Evolutionary conservation across 1,140 invertebrate genomes (phyloP).

Genomic region (Lepidurus arcticus): DNA sequence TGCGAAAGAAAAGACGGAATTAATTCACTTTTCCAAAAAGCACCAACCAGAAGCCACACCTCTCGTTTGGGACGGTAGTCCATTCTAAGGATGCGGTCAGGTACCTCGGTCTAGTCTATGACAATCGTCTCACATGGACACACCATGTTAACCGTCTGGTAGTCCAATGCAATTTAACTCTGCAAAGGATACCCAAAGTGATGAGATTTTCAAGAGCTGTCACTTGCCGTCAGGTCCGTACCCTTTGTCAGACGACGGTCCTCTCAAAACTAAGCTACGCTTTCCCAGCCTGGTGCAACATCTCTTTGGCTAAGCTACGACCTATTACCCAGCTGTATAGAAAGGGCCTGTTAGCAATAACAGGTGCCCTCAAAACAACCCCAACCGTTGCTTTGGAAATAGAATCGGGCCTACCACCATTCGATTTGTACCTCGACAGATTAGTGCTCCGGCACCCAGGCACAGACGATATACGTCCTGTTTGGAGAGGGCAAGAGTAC

Average conservation of each 20-base stretch:
- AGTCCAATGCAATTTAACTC: not conserved
- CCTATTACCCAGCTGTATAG: not conserved
- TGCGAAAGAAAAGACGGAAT: conserved; percentile 23
- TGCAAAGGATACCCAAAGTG: not conserved
- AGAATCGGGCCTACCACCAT: conserved; percentile 22
- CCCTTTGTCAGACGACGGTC: not conserved
- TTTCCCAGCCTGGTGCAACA: conserved; percentile 11
- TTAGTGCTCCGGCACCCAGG: not conserved
- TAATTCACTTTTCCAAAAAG: conserved; percentile 26
- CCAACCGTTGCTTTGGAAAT: not conserved
- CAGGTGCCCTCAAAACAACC: not conserved
- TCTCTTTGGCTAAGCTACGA: not conserved
- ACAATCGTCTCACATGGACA: not conserved
- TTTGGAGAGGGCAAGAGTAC: not conserved
- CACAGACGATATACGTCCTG: not conserved
- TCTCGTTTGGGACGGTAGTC: conserved; percentile 7
- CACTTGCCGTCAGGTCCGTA: not conserved
- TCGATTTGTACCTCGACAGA: not conserved
- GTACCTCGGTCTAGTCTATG: not conserved
- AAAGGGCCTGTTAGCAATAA: conserved; percentile 13
- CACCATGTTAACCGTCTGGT: not conserved
- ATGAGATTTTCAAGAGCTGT: not conserved
- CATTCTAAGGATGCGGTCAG: not conserved
- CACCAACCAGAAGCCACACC: not conserved
- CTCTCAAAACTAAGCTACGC: not conserved